phyloP scores from a whole-genome alignment of 2,113 vertebrate species.

The Tachysurus vachellii region DNA sequence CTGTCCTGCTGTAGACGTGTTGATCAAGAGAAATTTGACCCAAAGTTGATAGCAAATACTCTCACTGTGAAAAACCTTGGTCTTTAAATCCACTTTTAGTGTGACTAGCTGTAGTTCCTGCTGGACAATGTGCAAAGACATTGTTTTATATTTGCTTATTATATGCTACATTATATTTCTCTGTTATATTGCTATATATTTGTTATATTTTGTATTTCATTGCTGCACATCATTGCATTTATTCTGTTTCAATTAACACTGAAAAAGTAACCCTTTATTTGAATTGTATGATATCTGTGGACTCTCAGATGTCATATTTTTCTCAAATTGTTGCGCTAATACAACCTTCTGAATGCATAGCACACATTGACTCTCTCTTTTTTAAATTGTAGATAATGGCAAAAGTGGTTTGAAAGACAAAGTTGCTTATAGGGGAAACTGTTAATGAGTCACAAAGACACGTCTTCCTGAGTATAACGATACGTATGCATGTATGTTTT shows the following conservation, averaged over 20 bases:
- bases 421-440: neutral
- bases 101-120: neutral
- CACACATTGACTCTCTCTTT: neutral
- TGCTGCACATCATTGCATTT: neutral
- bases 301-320: no score
- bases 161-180: no score
- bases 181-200: no score
- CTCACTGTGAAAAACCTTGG: no score
- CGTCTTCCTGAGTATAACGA: neutral
- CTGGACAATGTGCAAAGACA: no score
- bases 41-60: no score
- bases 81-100: no score
- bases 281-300: neutral
- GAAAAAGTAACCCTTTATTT: neutral
- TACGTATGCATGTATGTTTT: no score
- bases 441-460: neutral
- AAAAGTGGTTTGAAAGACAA: neutral
- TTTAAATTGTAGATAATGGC: neutral
- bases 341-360: neutral
- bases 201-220: neutral
- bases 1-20: no score
- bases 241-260: neutral
- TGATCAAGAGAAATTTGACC: no score
- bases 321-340: neutral
- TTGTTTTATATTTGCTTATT: no score